Evolutionary conservation across 1,140 invertebrate species (phyloP).

Genomic region (Orchesella cincta): DNA sequence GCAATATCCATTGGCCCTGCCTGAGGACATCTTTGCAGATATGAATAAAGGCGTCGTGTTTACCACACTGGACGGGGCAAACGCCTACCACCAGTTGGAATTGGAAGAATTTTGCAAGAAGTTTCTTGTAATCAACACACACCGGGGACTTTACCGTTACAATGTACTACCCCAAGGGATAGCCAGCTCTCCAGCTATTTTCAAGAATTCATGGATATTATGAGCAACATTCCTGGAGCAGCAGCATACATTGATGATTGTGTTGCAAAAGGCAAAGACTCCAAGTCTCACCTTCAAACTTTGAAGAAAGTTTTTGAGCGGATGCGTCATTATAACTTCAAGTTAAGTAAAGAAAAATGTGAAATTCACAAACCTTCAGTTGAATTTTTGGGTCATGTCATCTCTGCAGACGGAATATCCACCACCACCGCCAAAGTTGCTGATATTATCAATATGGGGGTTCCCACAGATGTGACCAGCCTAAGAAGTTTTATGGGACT

Average conservation of each 20-base stretch:
- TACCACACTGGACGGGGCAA: background rate
- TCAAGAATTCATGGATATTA: conserved; percentile 55
- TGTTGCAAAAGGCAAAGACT: conserved; percentile 49
- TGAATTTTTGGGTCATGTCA: conserved; percentile 56
- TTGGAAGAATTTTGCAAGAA: background rate
- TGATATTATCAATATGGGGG: conserved; percentile 51
- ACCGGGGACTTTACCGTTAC: background rate
- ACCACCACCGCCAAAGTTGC: conserved; percentile 54
- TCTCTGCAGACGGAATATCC: conserved; percentile 54
- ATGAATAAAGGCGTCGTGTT: background rate
- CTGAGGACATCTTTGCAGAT: background rate
- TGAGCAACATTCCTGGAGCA: conserved; percentile 45
- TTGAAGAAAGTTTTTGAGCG: conserved; percentile 46
- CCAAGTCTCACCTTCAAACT: conserved; percentile 47
- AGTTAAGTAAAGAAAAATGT: conserved; percentile 18
- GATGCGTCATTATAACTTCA: conserved; percentile 46
- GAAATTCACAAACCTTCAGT: conserved; percentile 39
- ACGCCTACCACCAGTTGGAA: conserved; percentile 3
- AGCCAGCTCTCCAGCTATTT: conserved; percentile 54
- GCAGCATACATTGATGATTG: conserved; percentile 55
- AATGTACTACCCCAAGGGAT: too few species aligned
- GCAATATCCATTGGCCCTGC: background rate
- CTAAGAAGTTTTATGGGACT: conserved; percentile 53
- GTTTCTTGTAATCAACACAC: background rate
- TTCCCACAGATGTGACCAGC: conserved; percentile 46